Percentiles rank a stretch among this genome's conserved stretches.
phyloP scores from a whole-genome alignment of 2,113 vertebrate genomes.

The Mesembrinibis cayennensis region DNA sequence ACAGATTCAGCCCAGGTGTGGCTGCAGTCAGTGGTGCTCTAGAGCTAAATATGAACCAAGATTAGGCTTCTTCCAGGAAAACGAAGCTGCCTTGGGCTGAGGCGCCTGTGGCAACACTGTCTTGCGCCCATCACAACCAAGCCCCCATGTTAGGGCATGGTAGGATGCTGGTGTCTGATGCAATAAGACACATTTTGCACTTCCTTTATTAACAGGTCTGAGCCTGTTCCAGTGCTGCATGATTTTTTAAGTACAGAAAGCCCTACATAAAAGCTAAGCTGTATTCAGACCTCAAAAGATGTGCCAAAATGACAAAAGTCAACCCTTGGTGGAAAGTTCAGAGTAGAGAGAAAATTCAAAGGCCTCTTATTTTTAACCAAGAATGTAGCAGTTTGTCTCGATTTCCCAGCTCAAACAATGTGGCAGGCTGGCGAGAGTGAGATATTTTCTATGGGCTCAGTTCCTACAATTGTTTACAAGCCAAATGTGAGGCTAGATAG shows the following conservation, averaged over 20 bases:
- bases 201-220: neutral
- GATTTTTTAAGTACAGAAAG: neutral
- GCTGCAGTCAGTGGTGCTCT: neutral
- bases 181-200: neutral
- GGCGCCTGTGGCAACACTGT: neutral
- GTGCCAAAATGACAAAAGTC: conserved; percentile 12
- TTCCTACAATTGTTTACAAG: conserved; percentile 72
- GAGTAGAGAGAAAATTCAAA: conserved; percentile 27
- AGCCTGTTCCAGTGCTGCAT: neutral
- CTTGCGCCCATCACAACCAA: neutral
- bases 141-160: neutral
- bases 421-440: neutral
- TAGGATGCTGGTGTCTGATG: neutral
- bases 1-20: neutral
- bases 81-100: neutral
- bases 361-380: conserved; percentile 41
- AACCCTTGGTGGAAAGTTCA: conserved; percentile 32
- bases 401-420: conserved; percentile 66
- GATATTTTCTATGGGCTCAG: conserved; percentile 58
- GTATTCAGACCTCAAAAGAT: neutral
- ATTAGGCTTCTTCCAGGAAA: neutral
- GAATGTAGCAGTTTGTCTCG: conserved; percentile 21
- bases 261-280: neutral
- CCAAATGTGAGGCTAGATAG: conserved; percentile 56
- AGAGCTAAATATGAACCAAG: neutral